Conservation (phyloP, 2,113 vertebrate species). For the Hipposideros armiger region DNA sequence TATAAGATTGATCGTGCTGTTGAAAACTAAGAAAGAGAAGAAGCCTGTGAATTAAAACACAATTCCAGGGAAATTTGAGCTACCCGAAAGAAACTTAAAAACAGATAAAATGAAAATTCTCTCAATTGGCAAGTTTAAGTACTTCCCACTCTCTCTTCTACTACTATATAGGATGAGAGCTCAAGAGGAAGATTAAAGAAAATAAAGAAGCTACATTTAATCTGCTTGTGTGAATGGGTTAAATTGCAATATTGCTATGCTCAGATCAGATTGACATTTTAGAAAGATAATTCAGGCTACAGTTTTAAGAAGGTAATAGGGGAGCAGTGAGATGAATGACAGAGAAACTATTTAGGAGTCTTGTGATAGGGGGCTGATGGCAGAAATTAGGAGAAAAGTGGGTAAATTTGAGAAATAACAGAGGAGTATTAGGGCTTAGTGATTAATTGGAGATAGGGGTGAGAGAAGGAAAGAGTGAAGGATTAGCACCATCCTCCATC, state of each 20-base stretch:
- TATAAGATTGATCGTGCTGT: not conserved
- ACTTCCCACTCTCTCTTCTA: not conserved
- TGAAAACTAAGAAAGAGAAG: constrained; percentile 38
- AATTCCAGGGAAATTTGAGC: not conserved
- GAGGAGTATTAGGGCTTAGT: not conserved
- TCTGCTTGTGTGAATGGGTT: not conserved
- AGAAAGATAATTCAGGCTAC: constrained; percentile 29
- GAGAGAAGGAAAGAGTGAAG: not conserved
- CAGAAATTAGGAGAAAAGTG: not conserved
- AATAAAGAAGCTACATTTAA: not conserved
- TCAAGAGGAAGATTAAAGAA: not conserved
- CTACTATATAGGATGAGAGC: not conserved
- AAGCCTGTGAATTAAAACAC: not conserved
- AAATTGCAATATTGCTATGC: not conserved
- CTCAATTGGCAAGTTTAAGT: not conserved
- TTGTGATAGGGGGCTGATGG: not conserved
- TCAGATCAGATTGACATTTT: not conserved
- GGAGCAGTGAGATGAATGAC: not conserved
- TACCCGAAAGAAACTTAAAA: constrained; percentile 47
- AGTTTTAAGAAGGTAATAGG: not conserved
- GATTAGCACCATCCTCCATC: not conserved
- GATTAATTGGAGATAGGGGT: too few relatives aligned
- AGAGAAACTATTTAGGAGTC: not conserved
- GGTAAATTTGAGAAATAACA: not conserved
- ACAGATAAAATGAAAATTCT: not conserved